A percentile compares a stretch with the other conserved stretches of the same genome.
These are phyloP conservation scores for Epizoanthus fatuus DNA, from an alignment of 92 coral and sea anemone genomes.

Conservation along the genomic window DNA sequence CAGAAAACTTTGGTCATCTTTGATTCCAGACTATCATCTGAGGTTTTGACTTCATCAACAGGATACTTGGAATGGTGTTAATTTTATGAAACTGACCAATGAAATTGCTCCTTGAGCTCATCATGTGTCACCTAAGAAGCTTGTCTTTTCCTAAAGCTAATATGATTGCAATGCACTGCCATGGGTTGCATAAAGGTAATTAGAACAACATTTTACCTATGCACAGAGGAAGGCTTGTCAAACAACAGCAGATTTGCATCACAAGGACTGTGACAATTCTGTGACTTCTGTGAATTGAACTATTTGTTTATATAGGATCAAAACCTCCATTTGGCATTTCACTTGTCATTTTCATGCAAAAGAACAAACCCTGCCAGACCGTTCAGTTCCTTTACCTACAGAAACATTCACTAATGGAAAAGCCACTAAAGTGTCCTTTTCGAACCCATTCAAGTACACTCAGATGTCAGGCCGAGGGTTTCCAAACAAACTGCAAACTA, in stretches of 20 bases:
- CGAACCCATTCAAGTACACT: constrained; percentile 31
- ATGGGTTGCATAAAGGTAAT: constrained; percentile 31
- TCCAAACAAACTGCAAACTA: constrained; percentile 40
- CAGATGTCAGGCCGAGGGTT: constrained; percentile 26
- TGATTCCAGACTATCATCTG: constrained; percentile 6
- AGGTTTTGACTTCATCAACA: constrained; percentile 37
- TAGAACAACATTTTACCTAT: constrained; percentile 35
- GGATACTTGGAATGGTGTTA: constrained; percentile 27
- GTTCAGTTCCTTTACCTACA: constrained; percentile 21
- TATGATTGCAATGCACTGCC: constrained; percentile 19
- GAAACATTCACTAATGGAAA: constrained; percentile 44
- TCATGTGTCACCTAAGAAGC: constrained; percentile 26
- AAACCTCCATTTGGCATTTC: constrained; percentile 24
- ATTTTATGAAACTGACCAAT: constrained; percentile 24
- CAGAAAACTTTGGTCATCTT: constrained; percentile 8
- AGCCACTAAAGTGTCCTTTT: constrained; percentile 20
- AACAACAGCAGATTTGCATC: constrained; percentile 32
- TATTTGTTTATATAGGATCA: constrained; percentile 21
- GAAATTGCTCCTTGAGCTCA: constrained; percentile 20
- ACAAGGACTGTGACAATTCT: constrained; percentile 24
- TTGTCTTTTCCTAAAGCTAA: constrained; percentile 19
- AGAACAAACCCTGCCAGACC: background rate
- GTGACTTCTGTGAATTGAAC: background rate
- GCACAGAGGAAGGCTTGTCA: constrained; percentile 8
- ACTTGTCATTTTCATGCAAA: constrained; percentile 28